Conservation (phyloP, 2,888 invertebrate species). For the Pandemis heparana region DNA sequence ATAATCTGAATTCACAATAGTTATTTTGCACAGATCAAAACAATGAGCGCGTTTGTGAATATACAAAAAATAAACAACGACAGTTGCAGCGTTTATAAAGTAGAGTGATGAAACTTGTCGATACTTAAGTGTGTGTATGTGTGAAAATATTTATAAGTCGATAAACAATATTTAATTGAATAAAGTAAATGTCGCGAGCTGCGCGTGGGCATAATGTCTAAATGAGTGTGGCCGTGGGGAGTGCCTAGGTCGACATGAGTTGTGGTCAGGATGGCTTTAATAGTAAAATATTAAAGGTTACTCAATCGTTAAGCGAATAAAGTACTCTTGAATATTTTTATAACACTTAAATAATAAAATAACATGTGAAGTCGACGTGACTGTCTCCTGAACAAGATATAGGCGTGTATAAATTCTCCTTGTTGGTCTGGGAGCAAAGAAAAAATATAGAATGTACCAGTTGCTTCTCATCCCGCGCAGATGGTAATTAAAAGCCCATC, state of each 20-base stretch:
- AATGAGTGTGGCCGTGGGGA: neutral
- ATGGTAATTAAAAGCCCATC: too few relatives aligned
- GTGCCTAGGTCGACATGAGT: neutral
- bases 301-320: neutral
- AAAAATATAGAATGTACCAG: too few relatives aligned
- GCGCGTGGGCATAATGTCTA: neutral
- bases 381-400: too few relatives aligned
- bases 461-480: too few relatives aligned
- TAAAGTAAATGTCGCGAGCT: constrained; percentile 3
- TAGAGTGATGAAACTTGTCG: neutral
- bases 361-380: too few relatives aligned
- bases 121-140: neutral
- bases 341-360: too few relatives aligned
- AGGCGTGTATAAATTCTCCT: too few relatives aligned
- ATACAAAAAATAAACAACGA: neutral
- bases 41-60: neutral
- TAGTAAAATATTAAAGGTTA: neutral
- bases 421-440: too few relatives aligned
- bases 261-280: neutral
- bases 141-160: neutral
- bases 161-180: neutral
- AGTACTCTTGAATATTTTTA: too few relatives aligned
- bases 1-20: neutral
- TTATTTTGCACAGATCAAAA: neutral
- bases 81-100: neutral